Base-by-base conservation (phyloP, 2,888 invertebrate genomes). In the Hydriomena furcata region DNA sequence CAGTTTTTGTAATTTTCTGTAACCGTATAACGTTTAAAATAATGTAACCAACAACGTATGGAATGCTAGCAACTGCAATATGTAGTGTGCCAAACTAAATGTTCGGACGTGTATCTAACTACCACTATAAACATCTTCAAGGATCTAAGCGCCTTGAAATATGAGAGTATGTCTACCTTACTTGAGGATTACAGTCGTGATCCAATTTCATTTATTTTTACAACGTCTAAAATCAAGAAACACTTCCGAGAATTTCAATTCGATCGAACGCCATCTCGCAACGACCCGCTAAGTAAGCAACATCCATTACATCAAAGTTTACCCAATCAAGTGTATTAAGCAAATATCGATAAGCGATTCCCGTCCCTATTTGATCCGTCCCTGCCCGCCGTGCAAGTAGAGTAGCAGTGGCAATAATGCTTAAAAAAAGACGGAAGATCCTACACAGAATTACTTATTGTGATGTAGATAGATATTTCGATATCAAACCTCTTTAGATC, bases 301-400 rank as follows among this genome's bases (percentile, higher is more conserved):
- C 35, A 49, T 42, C 31, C 23, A 51, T 45, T 40, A 51, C 46
- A 42, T 52, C 52, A 52, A 57, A 38, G 42, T 40, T 47, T 47
- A 40, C 50, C 27, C 46, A 52, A 46, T 52, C 52, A 52, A 46
- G 52, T 37, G 42, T 46, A 52, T 42, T 46, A 42, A 32, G 35
- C 46, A 52, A 43, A 47, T 45, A 55, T 46, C 56, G 56, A 52
- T 31, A 56, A 54, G 36, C 49, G 51, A 38, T 50, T 38, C 38
- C 60, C 65, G 60, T 62, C 68, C 55, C 68, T 73, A 64, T 59
- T 49, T 51, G 61, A 58, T 54, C 52, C 71, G 62, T 70, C 70
- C 70, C 66, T 72, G 67, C 72, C 57, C 60, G 59, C 63, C 65
- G 57, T 65, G 52, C 63, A 36, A 62, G 58, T 34, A 21, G 50